These are phyloP conservation scores for Holacanthella duospinosa DNA, from an alignment of 2,888 invertebrate genomes.

Conservation along the genomic window DNA sequence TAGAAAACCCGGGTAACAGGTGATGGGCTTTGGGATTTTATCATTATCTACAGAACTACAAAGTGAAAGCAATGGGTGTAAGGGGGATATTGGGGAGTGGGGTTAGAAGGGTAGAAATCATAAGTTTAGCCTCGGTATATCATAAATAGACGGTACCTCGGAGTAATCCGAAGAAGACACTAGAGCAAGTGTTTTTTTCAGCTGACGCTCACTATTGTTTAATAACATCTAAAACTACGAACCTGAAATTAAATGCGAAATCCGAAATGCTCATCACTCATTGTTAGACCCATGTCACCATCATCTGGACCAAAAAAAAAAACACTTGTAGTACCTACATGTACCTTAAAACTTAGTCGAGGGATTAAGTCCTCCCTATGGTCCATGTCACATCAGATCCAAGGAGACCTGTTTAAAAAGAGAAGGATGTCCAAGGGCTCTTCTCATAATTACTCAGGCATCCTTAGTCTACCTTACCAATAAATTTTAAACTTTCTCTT, in stretches of 20 bases:
- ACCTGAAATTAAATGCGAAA: slow-evolving; percentile 1
- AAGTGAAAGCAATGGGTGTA: slow-evolving; percentile 1
- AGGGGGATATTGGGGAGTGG: not conserved
- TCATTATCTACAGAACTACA: slow-evolving; percentile 7
- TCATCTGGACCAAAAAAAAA: not conserved
- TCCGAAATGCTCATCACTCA: slow-evolving; percentile 10
- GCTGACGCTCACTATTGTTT: slow-evolving; percentile 19
- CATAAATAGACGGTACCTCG: too few relatives aligned
- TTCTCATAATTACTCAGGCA: too few relatives aligned
- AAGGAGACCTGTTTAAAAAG: too few relatives aligned
- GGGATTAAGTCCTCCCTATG: not conserved
- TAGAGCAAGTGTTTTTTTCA: slow-evolving; percentile 35
- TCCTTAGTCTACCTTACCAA: too few relatives aligned
- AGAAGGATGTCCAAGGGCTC: not conserved
- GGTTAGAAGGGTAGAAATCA: not conserved
- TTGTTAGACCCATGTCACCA: not conserved
- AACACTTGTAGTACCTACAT: not conserved
- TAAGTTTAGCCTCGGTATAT: not conserved
- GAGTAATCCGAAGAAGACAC: too few relatives aligned
- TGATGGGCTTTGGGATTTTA: slow-evolving; percentile 15
- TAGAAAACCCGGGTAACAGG: slow-evolving; percentile 17
- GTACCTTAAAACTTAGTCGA: not conserved
- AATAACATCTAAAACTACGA: not conserved
- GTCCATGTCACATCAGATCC: not conserved
- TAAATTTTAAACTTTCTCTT: not conserved